These are phyloP conservation scores for Philypnodon macrostomus DNA, from an alignment of 2,797 vertebrate genomes.

Conservation along the genomic window DNA sequence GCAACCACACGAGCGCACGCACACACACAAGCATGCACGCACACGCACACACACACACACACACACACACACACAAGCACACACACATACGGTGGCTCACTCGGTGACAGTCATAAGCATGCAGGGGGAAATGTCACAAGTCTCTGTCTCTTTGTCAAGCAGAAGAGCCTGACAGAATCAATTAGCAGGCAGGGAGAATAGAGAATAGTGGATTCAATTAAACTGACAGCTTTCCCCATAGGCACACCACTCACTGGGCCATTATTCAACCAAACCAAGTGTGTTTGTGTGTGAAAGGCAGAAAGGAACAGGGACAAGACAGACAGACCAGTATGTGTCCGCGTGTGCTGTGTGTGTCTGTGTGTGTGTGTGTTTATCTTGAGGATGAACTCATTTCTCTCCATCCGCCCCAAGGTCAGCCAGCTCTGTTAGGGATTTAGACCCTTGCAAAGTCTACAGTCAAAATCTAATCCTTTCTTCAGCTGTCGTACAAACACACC, in stretches of 20 bases:
- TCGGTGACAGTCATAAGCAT: slow-evolving; percentile 62
- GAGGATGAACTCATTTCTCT: slow-evolving; percentile 59
- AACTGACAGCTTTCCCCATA: slow-evolving; percentile 73
- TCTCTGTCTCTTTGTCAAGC: slow-evolving; percentile 73
- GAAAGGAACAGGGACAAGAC: slow-evolving; percentile 1
- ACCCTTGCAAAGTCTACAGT: slow-evolving; percentile 41
- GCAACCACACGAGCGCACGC: no score
- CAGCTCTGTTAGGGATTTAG: slow-evolving; percentile 61
- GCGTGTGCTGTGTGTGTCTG: neutral
- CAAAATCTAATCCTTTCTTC: slow-evolving; percentile 50
- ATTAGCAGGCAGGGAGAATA: slow-evolving; percentile 71
- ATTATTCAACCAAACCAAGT: slow-evolving; percentile 65
- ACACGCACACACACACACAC: slow-evolving; percentile 20
- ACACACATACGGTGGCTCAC: slow-evolving; percentile 18
- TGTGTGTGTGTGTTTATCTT: slow-evolving; percentile 47
- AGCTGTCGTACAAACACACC: slow-evolving; percentile 24
- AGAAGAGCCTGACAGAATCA: slow-evolving; percentile 75
- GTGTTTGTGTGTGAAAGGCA: slow-evolving; percentile 18
- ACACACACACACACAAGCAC: slow-evolving; percentile 10
- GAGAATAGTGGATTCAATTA: slow-evolving; percentile 76
- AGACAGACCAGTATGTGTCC: slow-evolving; percentile 1
- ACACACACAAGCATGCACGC: slow-evolving; percentile 35
- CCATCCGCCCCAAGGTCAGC: slow-evolving; percentile 42
- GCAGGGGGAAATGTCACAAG: slow-evolving; percentile 66
- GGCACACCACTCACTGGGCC: slow-evolving; percentile 65